Evolutionary conservation across 2,888 invertebrate genomes (phyloP).

Genomic region (Epiblema foenella): DNA sequence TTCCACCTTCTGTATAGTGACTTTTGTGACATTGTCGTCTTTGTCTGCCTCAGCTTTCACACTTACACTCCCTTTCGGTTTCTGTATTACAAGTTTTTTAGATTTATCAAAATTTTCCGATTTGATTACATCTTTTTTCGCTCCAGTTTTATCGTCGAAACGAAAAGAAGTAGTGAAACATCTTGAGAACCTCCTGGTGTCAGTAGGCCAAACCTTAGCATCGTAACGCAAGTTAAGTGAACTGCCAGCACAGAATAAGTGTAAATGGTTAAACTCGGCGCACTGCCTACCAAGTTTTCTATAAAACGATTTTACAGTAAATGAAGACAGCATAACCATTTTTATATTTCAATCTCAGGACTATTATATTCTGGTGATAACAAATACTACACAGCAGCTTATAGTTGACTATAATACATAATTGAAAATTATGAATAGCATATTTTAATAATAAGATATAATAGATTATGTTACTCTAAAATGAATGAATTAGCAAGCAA

Average conservation of each 20-base stretch:
- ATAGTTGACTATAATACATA: constrained; percentile 17
- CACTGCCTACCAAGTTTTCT: constrained; percentile 68
- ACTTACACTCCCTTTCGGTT: constrained; percentile 67
- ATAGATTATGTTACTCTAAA: background rate
- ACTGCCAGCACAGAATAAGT: constrained; percentile 58
- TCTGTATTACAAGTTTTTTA: constrained; percentile 59
- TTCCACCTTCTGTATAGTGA: constrained; percentile 72
- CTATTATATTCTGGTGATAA: constrained; percentile 27
- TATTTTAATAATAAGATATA: background rate
- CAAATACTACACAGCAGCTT: constrained; percentile 17
- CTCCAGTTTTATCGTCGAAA: constrained; percentile 61
- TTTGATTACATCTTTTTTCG: constrained; percentile 51
- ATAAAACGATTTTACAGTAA: constrained; percentile 68
- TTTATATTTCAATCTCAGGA: constrained; percentile 42
- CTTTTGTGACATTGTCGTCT: constrained; percentile 74
- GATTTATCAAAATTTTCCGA: constrained; percentile 46
- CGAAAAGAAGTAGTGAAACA: constrained; percentile 62
- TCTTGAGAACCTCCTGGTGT: constrained; percentile 55
- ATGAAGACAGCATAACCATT: constrained; percentile 69
- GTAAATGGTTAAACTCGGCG: constrained; percentile 64
- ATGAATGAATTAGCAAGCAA: constrained; percentile 1
- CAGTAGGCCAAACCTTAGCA: constrained; percentile 47
- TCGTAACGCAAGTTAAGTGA: constrained; percentile 56
- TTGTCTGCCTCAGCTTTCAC: constrained; percentile 75
- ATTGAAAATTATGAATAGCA: constrained; percentile 6